phyloP scores from a whole-genome alignment of 2,113 vertebrate genomes.

The Stomatorhinus ivindoensis region DNA sequence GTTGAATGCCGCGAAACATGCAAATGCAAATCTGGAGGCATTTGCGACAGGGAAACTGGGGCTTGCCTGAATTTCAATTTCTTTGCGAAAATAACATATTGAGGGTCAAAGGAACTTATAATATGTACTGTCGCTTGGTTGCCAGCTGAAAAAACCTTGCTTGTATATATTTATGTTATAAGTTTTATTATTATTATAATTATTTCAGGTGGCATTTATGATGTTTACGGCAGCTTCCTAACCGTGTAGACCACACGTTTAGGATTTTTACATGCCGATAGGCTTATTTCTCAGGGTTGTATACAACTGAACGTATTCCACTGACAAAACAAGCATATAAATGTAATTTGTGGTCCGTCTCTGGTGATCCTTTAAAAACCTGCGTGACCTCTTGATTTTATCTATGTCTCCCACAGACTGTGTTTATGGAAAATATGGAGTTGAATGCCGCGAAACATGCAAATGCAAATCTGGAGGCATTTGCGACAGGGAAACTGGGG shows the following conservation, averaged over 20 bases:
- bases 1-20: slow-evolving; percentile 83
- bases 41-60: slow-evolving; percentile 87
- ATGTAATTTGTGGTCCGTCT: background rate
- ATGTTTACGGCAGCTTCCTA: background rate
- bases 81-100: slow-evolving; percentile 67
- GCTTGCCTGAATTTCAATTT: slow-evolving; percentile 82
- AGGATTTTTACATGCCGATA: background rate
- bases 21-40: slow-evolving; percentile 75
- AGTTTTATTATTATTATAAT: background rate
- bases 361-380: background rate
- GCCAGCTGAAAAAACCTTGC: background rate
- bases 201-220: background rate
- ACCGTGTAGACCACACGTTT: background rate
- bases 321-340: background rate
- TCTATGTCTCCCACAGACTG: slow-evolving; percentile 68
- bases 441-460: slow-evolving; percentile 84
- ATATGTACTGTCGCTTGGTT: background rate
- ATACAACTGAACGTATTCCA: background rate
- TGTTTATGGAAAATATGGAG: slow-evolving; percentile 79
- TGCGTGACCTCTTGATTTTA: background rate
- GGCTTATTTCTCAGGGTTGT: background rate
- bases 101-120: no score
- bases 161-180: background rate
- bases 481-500: slow-evolving; percentile 85
- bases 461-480: slow-evolving; percentile 78